Percentiles rank a stretch among this genome's conserved stretches.
phyloP scores from a whole-genome alignment of 2,888 invertebrate genomes.

The Cephus runcator region DNA sequence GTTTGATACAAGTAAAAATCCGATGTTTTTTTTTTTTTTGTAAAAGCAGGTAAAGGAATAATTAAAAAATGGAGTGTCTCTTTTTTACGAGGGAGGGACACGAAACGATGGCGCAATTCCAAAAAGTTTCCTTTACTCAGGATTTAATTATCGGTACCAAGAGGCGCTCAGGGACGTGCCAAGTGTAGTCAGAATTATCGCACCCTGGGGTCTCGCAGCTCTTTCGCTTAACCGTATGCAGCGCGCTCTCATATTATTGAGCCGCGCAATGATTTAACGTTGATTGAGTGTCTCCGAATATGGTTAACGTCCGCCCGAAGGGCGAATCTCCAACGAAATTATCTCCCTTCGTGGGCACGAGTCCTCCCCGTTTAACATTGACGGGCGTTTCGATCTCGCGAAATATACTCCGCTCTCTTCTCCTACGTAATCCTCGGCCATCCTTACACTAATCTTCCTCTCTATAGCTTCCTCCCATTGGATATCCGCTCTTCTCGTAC shows the following conservation, averaged over 20 bases:
- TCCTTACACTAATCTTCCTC: not conserved
- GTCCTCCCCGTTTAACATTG: not conserved
- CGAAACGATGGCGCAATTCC: not conserved
- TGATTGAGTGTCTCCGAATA: conserved; percentile 46
- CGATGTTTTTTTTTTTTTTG: not conserved
- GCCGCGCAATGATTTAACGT: conserved; percentile 41
- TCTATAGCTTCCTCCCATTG: not conserved
- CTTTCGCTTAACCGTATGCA: not conserved
- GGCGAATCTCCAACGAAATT: conserved; percentile 27
- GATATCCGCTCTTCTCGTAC: not conserved
- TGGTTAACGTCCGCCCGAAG: conserved; percentile 30
- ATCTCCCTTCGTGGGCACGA: conserved; percentile 10
- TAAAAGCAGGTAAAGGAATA: not conserved
- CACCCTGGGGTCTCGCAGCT: conserved; percentile 25
- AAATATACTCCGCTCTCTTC: not conserved
- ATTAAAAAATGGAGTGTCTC: not conserved
- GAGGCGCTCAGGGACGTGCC: conserved; percentile 20
- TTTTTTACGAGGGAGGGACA: not conserved
- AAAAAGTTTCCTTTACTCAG: conserved; percentile 11
- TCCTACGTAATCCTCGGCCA: not conserved
- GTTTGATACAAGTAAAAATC: not conserved
- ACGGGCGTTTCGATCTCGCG: not conserved
- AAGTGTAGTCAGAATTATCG: conserved; percentile 34
- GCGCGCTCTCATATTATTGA: conserved; percentile 30
- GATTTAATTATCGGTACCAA: conserved; percentile 40